Base-by-base conservation (phyloP, 2,888 invertebrate species). In the Hybos culiciformis region DNA sequence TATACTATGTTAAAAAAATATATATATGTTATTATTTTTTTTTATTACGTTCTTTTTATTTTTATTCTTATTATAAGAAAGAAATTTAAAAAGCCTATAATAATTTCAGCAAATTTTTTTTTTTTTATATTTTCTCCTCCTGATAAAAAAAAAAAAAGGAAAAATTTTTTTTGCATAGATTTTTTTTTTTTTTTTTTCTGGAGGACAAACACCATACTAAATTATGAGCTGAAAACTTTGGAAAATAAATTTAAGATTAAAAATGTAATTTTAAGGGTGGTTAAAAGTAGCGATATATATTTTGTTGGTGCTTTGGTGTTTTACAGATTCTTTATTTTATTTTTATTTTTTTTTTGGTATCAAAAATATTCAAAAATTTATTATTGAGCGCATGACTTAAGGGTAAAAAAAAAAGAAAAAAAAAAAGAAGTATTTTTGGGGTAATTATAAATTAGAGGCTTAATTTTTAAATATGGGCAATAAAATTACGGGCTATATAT, bases 211-310 rank as follows among this genome's bases (percentile, higher is more conserved):
- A 19, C 29, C n/a, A 9, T 23, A 40, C 20, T 44, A 46, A 46
- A 44, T 46, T 44, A 46, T 42, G 46, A 46, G 41, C 44, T 46
- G 44, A 44, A 46, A 46, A 46, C 44, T 46, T 46, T 46, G 15
- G 14, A 32, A 41, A 42, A 44, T 46, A 44, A 44, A 44, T 46
- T 46, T 46, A 8, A 44, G 46, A 43, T 46, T 46, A 44, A 46
- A n/a, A 44, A 46, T 43, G 36, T 41, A 42, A 44, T 46, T 42
- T 41, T 31, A 39, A 32, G 46, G 44, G 43, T 38, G 44, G 29
- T n/a, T n/a, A 29, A 29, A 23, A 14, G 9, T n/a, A n/a, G n/a
- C n/a, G n/a, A n/a, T n/a, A n/a, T n/a, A n/a, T n/a, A n/a, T n/a
- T n/a, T n/a, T n/a, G n/a, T n/a, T n/a, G n/a, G n/a, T n/a, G n/a